Percentiles rank a stretch among this genome's conserved stretches.
phyloP scores from a whole-genome alignment of 2,113 vertebrate species.

The Diadophis punctatus region DNA sequence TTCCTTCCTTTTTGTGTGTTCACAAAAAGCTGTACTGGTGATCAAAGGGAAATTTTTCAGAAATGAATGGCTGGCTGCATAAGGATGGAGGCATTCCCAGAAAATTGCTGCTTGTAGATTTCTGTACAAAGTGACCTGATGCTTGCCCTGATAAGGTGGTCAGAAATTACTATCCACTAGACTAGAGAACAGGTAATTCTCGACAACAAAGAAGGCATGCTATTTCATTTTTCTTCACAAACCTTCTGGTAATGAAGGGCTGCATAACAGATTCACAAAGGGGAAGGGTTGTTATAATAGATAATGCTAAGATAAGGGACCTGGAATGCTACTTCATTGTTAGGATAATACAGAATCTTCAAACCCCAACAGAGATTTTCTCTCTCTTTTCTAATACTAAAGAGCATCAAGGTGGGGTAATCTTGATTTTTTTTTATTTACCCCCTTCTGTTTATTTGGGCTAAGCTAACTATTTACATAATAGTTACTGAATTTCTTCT shows the following conservation, averaged over 20 bases:
- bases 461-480: neutral
- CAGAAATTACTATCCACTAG: neutral
- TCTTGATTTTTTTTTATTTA: neutral
- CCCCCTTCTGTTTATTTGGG: neutral
- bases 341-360: neutral
- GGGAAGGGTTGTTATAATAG: neutral
- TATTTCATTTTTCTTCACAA: neutral
- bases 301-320: neutral
- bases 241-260: neutral
- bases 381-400: neutral
- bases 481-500: neutral
- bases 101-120: neutral
- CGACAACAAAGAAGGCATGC: neutral
- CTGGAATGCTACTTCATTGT: neutral
- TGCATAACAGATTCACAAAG: neutral
- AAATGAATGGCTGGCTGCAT: neutral
- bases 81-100: neutral
- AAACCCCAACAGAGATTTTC: neutral
- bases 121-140: neutral
- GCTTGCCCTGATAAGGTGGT: neutral
- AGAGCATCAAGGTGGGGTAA: neutral
- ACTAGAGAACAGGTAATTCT: neutral
- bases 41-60: neutral
- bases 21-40: neutral
- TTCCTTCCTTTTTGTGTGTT: neutral